Conservation (phyloP, 1,140 invertebrate species). For the Drosophila lowei region DNA sequence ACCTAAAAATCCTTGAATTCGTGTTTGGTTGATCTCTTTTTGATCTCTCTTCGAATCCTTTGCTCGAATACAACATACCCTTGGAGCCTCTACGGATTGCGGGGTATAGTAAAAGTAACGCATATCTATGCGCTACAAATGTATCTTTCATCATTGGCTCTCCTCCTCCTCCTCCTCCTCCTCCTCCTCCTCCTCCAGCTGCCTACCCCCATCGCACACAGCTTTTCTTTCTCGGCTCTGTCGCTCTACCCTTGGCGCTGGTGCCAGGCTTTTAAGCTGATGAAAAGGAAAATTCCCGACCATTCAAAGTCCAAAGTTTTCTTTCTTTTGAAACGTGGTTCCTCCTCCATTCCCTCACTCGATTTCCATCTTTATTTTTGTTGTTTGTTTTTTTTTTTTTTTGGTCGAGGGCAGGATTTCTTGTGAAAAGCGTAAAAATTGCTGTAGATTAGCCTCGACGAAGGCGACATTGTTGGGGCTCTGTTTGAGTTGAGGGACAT, state of each 20-base stretch:
- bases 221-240: slow-evolving; percentile 50
- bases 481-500: slow-evolving; percentile 40
- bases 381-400: neutral
- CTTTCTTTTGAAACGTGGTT: slow-evolving; percentile 16
- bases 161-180: neutral
- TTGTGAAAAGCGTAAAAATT: slow-evolving; percentile 63
- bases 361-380: slow-evolving; percentile 23
- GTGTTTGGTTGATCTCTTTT: too few relatives aligned
- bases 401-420: slow-evolving; percentile 4
- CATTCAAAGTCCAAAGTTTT: slow-evolving; percentile 45
- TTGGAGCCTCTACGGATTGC: too few relatives aligned
- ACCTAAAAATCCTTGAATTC: too few relatives aligned
- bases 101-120: slow-evolving; percentile 30
- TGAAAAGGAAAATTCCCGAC: slow-evolving; percentile 64
- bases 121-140: slow-evolving; percentile 55
- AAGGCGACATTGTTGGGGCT: slow-evolving; percentile 39
- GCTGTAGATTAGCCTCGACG: slow-evolving; percentile 49
- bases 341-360: neutral
- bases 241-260: slow-evolving; percentile 22
- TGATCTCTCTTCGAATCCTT: too few relatives aligned
- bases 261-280: slow-evolving; percentile 63
- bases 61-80: too few relatives aligned
- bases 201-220: slow-evolving; percentile 2
- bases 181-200: too few relatives aligned
- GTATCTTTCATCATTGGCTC: slow-evolving; percentile 55